These are phyloP conservation scores for Fabriciana adippe DNA, from an alignment of 2,888 invertebrate genomes.

Conservation along the genomic window DNA sequence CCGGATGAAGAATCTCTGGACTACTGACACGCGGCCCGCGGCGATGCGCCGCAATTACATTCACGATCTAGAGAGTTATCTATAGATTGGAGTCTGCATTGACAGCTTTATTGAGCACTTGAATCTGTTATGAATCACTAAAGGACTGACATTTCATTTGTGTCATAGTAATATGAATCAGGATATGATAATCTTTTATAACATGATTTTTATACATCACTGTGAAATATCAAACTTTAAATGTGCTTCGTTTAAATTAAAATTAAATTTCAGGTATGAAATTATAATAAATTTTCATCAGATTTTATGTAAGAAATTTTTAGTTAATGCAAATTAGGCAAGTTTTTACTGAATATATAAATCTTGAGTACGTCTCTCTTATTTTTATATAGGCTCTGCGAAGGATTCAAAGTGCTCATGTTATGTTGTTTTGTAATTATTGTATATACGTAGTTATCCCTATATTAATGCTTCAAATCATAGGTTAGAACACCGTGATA, in stretches of 20 bases:
- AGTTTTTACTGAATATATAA: not conserved
- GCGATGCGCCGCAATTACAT: constrained; percentile 74
- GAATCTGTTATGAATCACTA: constrained; percentile 58
- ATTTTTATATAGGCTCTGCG: not conserved
- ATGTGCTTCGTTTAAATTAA: not conserved
- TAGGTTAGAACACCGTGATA: constrained; percentile 79
- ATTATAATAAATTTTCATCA: too few species aligned
- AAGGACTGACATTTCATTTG: constrained; percentile 32
- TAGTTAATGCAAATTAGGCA: too few species aligned
- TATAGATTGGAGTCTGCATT: constrained; percentile 80
- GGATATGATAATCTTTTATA: constrained; percentile 2
- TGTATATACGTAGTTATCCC: constrained; percentile 61
- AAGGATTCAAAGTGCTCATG: constrained; percentile 59
- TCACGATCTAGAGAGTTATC: constrained; percentile 73
- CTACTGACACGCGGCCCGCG: constrained; percentile 83
- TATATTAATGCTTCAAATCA: constrained; percentile 65
- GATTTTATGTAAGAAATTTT: too few species aligned
- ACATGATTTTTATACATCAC: constrained; percentile 5
- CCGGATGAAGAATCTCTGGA: constrained; percentile 84
- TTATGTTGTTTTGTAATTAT: constrained; percentile 66
- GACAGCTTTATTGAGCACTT: constrained; percentile 78
- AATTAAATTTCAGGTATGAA: too few species aligned
- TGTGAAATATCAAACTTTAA: not conserved
- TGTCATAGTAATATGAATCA: not conserved
- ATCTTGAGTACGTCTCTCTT: not conserved